Evolutionary conservation across 2,113 vertebrate species (phyloP), one percentile per base, ranked within the genome.

Genomic region (Chlorodrepanis virens): DNA sequence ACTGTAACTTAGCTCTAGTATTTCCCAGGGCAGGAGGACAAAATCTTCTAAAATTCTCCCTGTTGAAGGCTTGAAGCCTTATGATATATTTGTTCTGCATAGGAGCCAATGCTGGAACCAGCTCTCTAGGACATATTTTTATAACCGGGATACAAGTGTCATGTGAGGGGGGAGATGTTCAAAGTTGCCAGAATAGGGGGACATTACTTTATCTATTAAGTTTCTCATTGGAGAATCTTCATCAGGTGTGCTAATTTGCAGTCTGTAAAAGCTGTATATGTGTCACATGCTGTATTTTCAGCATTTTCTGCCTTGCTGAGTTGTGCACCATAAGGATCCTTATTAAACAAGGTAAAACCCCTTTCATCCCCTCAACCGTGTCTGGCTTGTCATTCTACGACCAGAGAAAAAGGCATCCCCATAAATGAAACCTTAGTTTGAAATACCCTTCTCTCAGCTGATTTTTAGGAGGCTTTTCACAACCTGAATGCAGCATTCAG

Each of bases 281-380:
- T 0, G 0, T 45, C 27, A 45, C 0, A 0, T 10, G 4, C 21
- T 63, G 39, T 11, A 27, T 53, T 71, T 52, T 25, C 2, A 0
- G 10, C 1, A 0, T 53, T 71, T 72, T 72, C 33, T 1, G 3
- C 21, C 17, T 63, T 45, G 17, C 31, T 0, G 0, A 27, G 11
- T 33, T 45, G 39, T 39, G 14, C 25, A 37, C 17, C 7, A 2
- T 22, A 53, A 63, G 4, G 14, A 53, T 27, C 10, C 15, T 45
- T 33, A 63, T 45, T 21, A 53, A 53, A 72, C 0, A 3, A 53
- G 27, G 21, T 19, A 53, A 71, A 61, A 17, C 5, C 3, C 16
- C 5, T 53, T 53, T 72, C 12, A 45, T 63, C 17, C 9, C 13
- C 27, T 53, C 27, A 53, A 37, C 8, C 0, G 0, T 45, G 9